Percentiles rank a stretch among this genome's conserved stretches.
phyloP scores from a whole-genome alignment of 2,888 invertebrate species.

The Tholera decimalis region DNA sequence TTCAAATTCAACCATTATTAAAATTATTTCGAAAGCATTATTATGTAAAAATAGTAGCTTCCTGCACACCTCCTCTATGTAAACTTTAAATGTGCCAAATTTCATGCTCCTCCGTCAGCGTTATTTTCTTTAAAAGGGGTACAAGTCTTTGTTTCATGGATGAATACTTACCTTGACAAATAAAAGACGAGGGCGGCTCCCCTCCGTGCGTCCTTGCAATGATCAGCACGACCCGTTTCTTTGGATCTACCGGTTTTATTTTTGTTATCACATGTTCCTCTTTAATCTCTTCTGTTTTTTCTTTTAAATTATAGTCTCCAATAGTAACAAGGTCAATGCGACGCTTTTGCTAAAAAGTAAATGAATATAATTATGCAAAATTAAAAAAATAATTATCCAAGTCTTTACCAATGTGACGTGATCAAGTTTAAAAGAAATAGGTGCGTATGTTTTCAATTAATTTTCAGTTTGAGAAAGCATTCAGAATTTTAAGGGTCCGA shows the following conservation, averaged over 20 bases:
- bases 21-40: too few relatives aligned
- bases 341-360: constrained; percentile 97
- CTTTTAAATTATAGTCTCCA: constrained; percentile 87
- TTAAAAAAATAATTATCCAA: too few relatives aligned
- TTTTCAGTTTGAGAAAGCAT: background rate
- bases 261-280: constrained; percentile 77
- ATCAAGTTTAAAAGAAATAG: background rate
- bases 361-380: too few relatives aligned
- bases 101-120: too few relatives aligned
- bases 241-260: constrained; percentile 87
- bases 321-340: constrained; percentile 97
- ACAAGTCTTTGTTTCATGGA: background rate
- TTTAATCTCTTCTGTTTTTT: constrained; percentile 73
- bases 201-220: constrained; percentile 98
- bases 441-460: background rate
- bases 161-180: constrained; percentile 94
- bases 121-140: too few relatives aligned
- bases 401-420: too few relatives aligned
- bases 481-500: too few relatives aligned
- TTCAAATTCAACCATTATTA: too few relatives aligned
- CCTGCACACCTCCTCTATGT: too few relatives aligned
- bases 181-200: constrained; percentile 98
- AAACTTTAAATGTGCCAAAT: too few relatives aligned
- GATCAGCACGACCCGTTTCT: constrained; percentile 94
- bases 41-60: too few relatives aligned